These are phyloP conservation scores for Copidosoma aretas DNA, from an alignment of 2,888 invertebrate genomes.

Conservation along the genomic window DNA sequence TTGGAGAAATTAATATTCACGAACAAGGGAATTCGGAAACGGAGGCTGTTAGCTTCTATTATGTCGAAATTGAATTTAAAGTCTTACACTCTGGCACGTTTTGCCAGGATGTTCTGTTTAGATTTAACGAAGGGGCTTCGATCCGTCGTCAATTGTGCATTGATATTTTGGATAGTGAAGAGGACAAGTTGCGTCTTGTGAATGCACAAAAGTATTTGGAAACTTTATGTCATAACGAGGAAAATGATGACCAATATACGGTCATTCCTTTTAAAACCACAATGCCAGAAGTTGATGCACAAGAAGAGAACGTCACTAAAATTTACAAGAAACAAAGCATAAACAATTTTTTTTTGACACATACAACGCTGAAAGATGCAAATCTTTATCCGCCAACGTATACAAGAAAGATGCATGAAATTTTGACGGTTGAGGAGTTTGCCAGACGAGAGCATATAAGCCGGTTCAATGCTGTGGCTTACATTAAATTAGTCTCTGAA, in stretches of 20 bases:
- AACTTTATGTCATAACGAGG: conserved; percentile 57
- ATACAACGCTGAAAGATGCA: conserved; percentile 71
- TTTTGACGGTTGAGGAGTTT: conserved; percentile 76
- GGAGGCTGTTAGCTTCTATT: conserved; percentile 1
- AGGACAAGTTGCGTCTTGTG: conserved; percentile 71
- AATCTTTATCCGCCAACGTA: conserved; percentile 70
- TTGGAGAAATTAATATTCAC: neutral
- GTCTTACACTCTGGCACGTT: conserved; percentile 68
- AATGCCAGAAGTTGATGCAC: conserved; percentile 59
- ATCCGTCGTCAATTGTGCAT: conserved; percentile 75
- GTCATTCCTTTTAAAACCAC: conserved; percentile 67
- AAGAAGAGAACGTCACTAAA: conserved; percentile 61
- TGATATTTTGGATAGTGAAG: conserved; percentile 70
- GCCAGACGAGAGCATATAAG: conserved; percentile 75
- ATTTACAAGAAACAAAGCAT: conserved; percentile 73
- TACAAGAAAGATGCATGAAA: conserved; percentile 75
- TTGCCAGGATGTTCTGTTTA: conserved; percentile 78
- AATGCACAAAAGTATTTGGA: conserved; percentile 70
- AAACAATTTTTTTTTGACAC: conserved; percentile 72
- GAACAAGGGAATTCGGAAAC: too few relatives aligned
- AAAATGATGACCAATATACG: conserved; percentile 54
- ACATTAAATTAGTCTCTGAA: neutral
- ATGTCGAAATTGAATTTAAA: conserved; percentile 25
- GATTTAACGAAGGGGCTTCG: conserved; percentile 72
- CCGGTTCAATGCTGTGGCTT: conserved; percentile 69